Base-by-base conservation (phyloP, 23 tunicate species). In the Trididemnum miniatum region DNA sequence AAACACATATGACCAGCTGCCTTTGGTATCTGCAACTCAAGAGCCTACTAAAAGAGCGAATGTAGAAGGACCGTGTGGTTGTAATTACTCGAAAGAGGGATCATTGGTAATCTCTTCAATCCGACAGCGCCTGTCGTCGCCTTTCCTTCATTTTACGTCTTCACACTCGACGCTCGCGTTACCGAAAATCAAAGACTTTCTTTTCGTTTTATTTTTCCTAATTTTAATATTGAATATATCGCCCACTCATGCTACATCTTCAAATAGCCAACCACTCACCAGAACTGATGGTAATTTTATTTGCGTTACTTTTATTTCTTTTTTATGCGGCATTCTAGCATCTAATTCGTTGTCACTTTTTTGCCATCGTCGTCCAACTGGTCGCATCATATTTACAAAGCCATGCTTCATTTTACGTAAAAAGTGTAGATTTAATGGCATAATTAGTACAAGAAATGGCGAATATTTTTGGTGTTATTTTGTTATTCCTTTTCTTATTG, bases 91-190 rank as follows among this genome's bases (percentile, higher is more conserved):
- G 7, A 31, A 38, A 20, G 25, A 33, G 7, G 75, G 75, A 67
- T 67, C 75, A 67, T 5, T 22, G 12, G 31, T 67, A 67, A 67
- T 20, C 75, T 22, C 38, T 22, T 31, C 75, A 67, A 67, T 67
- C 75, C 75, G 75, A 67, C 75, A 32, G 18, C 20, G 3, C 20
- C 7, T 4, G 7, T 67, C 75, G 25, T 31, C 75, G n/a, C 75
- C 38, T 67, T 32, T 7, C 2, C 38, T 5, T 67, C 37, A 67
- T 38, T 3, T 12, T 22, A 18, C 5, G n/a, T 12, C 26, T 3
- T 62, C 67, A 62, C 4, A 12, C 5, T 22, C 4, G 54, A 44
- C 54, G 29, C n/a, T 26, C 15, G 5, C 67, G 26, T 62, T 62
- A 62, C 29, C 29, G n/a, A 62, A n/a, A 5, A 22, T 22, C 5